These are phyloP conservation scores for Cephus pulcher DNA, from an alignment of 2,888 invertebrate species.

Conservation along the genomic window DNA sequence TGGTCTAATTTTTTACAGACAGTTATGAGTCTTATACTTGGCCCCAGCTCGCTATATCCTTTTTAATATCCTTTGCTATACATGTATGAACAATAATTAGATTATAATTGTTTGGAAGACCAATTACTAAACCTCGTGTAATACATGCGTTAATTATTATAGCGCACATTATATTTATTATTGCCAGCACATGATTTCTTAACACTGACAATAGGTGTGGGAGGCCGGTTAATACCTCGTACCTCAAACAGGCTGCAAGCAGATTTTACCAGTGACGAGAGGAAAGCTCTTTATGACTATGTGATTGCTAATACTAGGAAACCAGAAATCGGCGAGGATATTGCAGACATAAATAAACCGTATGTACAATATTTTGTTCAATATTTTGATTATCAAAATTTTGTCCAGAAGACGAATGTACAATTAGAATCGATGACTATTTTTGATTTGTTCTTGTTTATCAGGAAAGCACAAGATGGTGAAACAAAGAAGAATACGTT, in stretches of 20 bases:
- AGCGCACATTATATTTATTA: neutral
- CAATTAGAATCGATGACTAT: neutral
- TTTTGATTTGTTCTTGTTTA: conserved; percentile 14
- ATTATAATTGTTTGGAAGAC: neutral
- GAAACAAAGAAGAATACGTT: conserved; percentile 32
- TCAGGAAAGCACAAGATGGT: conserved; percentile 32
- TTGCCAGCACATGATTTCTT: conserved; percentile 28
- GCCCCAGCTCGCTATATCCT: conserved; percentile 61
- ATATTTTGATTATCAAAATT: neutral
- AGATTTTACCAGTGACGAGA: conserved; percentile 64
- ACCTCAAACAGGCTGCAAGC: conserved; percentile 61
- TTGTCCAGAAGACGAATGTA: neutral
- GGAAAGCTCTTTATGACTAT: conserved; percentile 60
- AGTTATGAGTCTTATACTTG: conserved; percentile 52
- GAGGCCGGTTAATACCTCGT: conserved; percentile 59
- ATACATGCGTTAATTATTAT: neutral
- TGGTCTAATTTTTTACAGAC: conserved; percentile 59
- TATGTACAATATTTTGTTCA: conserved; percentile 33
- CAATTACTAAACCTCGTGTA: neutral
- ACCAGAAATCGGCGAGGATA: conserved; percentile 55
- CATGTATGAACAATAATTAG: neutral
- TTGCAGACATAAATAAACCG: conserved; percentile 50
- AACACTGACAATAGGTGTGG: conserved; percentile 54
- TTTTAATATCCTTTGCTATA: conserved; percentile 60
- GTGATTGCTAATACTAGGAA: conserved; percentile 55